Evolutionary conservation across 1,140 invertebrate species (phyloP), one percentile per base, ranked within the genome.

Genomic region (Hesperophylax magnus): DNA sequence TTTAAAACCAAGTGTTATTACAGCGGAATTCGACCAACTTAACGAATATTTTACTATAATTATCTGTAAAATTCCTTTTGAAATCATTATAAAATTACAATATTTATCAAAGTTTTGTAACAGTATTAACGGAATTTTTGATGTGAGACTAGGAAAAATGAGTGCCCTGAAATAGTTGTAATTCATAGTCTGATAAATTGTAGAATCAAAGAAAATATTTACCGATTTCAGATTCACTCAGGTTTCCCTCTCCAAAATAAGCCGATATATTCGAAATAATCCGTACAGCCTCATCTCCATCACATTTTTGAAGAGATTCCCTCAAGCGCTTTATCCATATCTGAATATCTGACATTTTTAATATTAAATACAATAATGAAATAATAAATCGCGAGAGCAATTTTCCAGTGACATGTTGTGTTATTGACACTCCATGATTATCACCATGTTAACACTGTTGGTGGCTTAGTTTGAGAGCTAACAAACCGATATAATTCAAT

Each of bases 341-440:
- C 54, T 75, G 71, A 20, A 58, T 17, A 4, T 75, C 71, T 31
- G 17, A 56, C 71, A 75, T 75, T 75, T 75, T 75, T 17, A 15
- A 67, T 4, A 65, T 6, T 18, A 18, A 58, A 58, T 58, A 47
- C 11, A 47, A 47, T 47, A 4, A 47, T 14, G 39, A 47, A 14
- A 47, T 14, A 47, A 47, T 14, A 14, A 47, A 47, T 14, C 11
- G 14, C 8, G 9, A 14, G 39, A 47, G 34, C 34, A 47, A 47
- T 3, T 47, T 47, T 47, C 9, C 39, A 47, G 8, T 3, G 39
- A 11, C 11, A 47, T 47, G 34, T 47, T 47, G 2, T 47, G 11
- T 47, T 14, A 47, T 47, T 14, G 9, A 47, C 39, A 47, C 11
- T 34, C 6, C 39, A 47, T 14, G 11, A 47, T 47, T 14, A 47